phyloP scores from a whole-genome alignment of 1,140 invertebrate species.

The Zelostemma sp. region DNA sequence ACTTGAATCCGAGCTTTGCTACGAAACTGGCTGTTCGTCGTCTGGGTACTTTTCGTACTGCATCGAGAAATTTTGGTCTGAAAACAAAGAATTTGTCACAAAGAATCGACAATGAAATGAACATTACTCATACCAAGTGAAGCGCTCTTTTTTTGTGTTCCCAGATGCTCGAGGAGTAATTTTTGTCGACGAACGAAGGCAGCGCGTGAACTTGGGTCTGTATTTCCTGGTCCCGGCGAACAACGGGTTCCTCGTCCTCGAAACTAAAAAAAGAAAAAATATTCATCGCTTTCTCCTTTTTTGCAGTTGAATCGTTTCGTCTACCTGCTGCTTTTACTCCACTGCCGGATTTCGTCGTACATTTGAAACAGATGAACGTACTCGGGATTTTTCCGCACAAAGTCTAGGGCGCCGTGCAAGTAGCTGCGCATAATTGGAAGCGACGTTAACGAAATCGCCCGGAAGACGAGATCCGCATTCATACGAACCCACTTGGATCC shows the following conservation, averaged over 20 bases:
- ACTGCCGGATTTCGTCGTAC: slow-evolving; percentile 65
- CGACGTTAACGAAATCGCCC: neutral
- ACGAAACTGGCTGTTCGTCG: slow-evolving; percentile 70
- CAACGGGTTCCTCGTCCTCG: slow-evolving; percentile 29
- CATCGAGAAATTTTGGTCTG: slow-evolving; percentile 73
- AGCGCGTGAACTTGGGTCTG: slow-evolving; percentile 81
- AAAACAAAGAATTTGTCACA: no score
- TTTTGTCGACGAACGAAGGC: slow-evolving; percentile 74
- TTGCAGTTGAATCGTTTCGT: slow-evolving; percentile 47
- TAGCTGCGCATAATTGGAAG: slow-evolving; percentile 63
- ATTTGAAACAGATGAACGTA: slow-evolving; percentile 74
- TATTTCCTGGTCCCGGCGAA: slow-evolving; percentile 71
- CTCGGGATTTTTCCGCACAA: slow-evolving; percentile 72
- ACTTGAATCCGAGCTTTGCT: slow-evolving; percentile 72
- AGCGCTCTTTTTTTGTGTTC: slow-evolving; percentile 78
- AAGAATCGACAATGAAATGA: no score
- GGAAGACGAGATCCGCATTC: neutral
- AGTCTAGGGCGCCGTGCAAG: slow-evolving; percentile 70
- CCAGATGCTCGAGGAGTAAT: slow-evolving; percentile 85
- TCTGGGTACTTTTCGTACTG: slow-evolving; percentile 72
- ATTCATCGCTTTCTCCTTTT: slow-evolving; percentile 51
- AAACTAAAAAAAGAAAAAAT: slow-evolving; percentile 3
- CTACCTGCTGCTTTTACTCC: slow-evolving; percentile 9
- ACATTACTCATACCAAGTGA: slow-evolving; percentile 80
- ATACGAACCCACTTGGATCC: slow-evolving; percentile 72